Evolutionary conservation across 2,888 invertebrate genomes (phyloP), one percentile per base, ranked within the genome.

Genomic region (Steinernema scapterisci): DNA sequence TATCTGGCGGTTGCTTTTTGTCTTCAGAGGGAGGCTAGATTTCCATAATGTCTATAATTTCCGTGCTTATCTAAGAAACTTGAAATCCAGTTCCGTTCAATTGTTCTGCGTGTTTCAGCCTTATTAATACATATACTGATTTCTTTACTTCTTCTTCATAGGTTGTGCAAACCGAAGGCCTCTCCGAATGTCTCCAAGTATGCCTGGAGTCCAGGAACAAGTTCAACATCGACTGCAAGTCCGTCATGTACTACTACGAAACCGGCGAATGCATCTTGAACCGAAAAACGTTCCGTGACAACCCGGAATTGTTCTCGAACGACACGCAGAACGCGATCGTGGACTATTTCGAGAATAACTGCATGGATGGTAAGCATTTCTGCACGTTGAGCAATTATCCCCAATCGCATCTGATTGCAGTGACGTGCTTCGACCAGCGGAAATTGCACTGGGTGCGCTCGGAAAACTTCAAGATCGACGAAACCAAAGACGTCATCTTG

Each of bases 311-410:
- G 27, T 86, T 87, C 79, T 79, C 77, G 27, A 75, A 75, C 31
- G 81, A 83, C 27, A 82, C 78, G 0, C 76, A 80, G 21, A 82
- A 81, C 21, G 79, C 82, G 3, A 31, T 83, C 13, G 86, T 87
- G 19, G 87, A 87, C 75, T 87, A 87, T 73, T 87, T 87, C 45
- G 87, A 87, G 73, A 87, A 85, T 75, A 83, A 84, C 72, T 87
- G 87, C 75, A 80, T 78, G 23, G 84, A 85, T 63, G 83, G 86
- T 85, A 46, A 76, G 77, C 70, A 54, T 45, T n/a, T n/a, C n/a
- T n/a, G n/a, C 38, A 38, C 9, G 48, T 19, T 13, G 48, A 9
- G 38, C 38, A 38, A 38, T 38, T 38, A 38, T 38, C 9, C 38
- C 38, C 38, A 38, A n/a, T 9, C 38, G 38, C 9, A 38, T 38